phyloP scores from a whole-genome alignment of 1,140 invertebrate genomes.

The Mamestra configurata region DNA sequence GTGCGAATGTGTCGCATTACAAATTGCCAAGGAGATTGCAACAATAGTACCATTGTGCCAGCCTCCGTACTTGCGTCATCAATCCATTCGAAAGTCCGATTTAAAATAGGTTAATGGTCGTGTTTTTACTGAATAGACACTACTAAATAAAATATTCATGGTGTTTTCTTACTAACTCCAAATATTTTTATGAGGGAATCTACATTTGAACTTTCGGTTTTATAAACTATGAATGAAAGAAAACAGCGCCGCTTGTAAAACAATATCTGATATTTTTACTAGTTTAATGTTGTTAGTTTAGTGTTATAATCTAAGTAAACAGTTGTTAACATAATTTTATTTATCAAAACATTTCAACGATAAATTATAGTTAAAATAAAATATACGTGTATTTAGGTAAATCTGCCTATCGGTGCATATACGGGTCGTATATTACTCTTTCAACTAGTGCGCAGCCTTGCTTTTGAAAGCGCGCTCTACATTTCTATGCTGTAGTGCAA shows the following conservation, averaged over 20 bases:
- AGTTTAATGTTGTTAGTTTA: constrained; percentile 13
- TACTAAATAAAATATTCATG: constrained; percentile 69
- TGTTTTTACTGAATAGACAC: constrained; percentile 76
- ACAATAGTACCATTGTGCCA: constrained; percentile 69
- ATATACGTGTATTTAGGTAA: not conserved
- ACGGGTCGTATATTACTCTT: not conserved
- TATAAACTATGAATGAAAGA: constrained; percentile 39
- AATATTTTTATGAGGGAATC: constrained; percentile 45
- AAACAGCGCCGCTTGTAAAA: constrained; percentile 19
- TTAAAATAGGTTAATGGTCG: constrained; percentile 81
- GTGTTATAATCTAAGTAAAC: constrained; percentile 1
- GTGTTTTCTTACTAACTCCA: constrained; percentile 62
- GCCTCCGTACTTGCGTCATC: constrained; percentile 76
- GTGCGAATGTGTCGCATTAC: constrained; percentile 57
- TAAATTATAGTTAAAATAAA: not conserved
- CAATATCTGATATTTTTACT: not conserved
- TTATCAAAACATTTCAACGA: not conserved
- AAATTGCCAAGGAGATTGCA: constrained; percentile 60
- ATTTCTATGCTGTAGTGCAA: not conserved
- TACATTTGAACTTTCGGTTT: constrained; percentile 46
- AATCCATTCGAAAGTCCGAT: constrained; percentile 79
- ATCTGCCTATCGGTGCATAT: not conserved
- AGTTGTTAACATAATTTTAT: not conserved
- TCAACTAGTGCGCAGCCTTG: not conserved
- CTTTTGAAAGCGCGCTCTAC: not conserved